Evolutionary conservation across 2,888 invertebrate genomes (phyloP).

Genomic region (Sepiola atlantica): DNA sequence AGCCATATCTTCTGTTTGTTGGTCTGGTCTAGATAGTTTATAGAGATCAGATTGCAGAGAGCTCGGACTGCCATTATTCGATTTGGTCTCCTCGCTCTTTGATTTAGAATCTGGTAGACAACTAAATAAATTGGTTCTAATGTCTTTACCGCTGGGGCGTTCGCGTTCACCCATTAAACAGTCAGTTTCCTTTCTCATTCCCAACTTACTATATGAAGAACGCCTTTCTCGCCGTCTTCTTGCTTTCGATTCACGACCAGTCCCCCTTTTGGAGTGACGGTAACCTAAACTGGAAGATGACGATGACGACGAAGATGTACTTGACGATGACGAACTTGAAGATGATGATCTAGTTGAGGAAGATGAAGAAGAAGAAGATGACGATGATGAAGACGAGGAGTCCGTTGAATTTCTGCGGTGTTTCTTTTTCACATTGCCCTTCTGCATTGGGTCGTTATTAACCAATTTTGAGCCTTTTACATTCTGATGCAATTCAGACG

Average conservation of each 20-base stretch:
- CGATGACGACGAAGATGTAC: slow-evolving; percentile 35
- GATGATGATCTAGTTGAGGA: slow-evolving; percentile 11
- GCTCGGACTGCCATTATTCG: neutral
- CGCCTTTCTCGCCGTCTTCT: neutral
- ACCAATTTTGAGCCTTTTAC: neutral
- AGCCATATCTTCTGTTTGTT: neutral
- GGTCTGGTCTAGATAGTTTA: neutral
- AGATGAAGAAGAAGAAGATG: slow-evolving; percentile 40
- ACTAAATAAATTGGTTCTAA: neutral
- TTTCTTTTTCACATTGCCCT: neutral
- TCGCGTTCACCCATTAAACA: neutral
- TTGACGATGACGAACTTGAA: slow-evolving; percentile 38
- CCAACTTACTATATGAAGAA: neutral
- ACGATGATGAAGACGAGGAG: slow-evolving; percentile 42
- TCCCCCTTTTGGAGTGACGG: neutral
- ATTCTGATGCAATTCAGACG: neutral
- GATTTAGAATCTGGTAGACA: neutral
- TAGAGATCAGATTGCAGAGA: neutral
- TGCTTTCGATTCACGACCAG: neutral
- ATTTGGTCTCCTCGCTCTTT: neutral
- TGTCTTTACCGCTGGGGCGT: neutral
- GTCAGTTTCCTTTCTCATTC: neutral
- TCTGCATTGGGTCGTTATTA: neutral
- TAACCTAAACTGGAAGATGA: slow-evolving; percentile 37
- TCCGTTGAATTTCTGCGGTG: slow-evolving; percentile 39